Evolutionary conservation across 2,797 vertebrate species (phyloP).

Genomic region (Peromyscus attwateri): DNA sequence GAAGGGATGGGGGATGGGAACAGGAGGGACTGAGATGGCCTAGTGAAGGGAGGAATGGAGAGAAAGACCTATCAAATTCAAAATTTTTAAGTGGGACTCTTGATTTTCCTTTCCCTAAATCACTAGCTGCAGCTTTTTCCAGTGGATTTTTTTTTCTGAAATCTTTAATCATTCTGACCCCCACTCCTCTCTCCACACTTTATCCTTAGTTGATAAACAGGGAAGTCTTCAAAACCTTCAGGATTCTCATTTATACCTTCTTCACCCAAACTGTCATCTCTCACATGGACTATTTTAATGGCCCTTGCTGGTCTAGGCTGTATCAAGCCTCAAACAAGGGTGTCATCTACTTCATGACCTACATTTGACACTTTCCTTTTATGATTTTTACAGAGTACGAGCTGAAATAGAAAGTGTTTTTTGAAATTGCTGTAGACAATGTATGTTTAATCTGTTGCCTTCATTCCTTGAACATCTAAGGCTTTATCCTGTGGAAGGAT

Average conservation of each 20-base stretch:
- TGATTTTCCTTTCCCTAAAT: neutral
- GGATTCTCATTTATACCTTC: neutral
- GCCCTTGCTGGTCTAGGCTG: neutral
- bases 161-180: neutral
- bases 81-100: neutral
- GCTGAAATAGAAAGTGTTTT: neutral
- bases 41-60: no score
- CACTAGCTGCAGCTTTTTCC: neutral
- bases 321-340: neutral
- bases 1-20: no score
- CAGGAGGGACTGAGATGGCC: no score
- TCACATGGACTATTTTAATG: neutral
- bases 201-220: neutral
- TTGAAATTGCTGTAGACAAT: neutral
- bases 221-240: neutral
- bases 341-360: neutral
- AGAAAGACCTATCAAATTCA: neutral
- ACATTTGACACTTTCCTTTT: neutral
- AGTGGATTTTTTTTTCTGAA: neutral
- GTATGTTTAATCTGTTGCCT: neutral
- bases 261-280: neutral
- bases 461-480: neutral
- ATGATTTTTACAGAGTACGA: neutral
- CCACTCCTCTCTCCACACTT: neutral
- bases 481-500: neutral